Evolutionary conservation across 2,797 vertebrate species (phyloP).

Genomic region (Artibeus jamaicensis): DNA sequence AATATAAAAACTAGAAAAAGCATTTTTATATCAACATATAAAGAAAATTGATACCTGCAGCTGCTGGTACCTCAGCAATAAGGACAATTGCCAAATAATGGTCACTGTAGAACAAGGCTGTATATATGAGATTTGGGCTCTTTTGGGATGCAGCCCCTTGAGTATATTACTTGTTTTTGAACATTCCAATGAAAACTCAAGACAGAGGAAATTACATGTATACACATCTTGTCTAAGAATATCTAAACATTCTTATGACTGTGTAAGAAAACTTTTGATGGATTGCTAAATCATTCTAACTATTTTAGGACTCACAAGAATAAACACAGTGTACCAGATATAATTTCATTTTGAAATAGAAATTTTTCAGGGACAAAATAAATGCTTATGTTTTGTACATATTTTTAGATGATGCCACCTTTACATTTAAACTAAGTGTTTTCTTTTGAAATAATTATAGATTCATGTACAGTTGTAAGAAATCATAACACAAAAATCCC

Average conservation of each 20-base stretch:
- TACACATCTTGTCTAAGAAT: background rate
- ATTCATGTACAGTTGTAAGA: background rate
- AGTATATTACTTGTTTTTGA: constrained; percentile 21
- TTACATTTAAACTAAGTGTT: background rate
- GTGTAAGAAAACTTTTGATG: background rate
- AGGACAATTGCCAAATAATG: background rate
- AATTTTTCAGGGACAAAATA: background rate
- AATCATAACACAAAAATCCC: background rate
- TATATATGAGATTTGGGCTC: constrained; percentile 27
- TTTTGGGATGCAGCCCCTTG: constrained; percentile 13
- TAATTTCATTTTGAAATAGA: background rate
- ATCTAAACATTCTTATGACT: background rate
- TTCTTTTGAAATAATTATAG: background rate
- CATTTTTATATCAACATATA: background rate
- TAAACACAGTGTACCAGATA: background rate
- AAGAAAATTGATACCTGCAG: constrained; percentile 8
- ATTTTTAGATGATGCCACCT: background rate
- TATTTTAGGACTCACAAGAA: background rate
- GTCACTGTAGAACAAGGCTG: background rate
- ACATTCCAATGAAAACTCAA: background rate
- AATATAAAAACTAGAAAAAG: background rate
- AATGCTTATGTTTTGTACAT: background rate
- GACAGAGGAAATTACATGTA: background rate
- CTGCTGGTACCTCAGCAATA: background rate
- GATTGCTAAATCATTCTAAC: background rate